These are phyloP conservation scores for Idaea aversata DNA, from an alignment of 2,888 invertebrate genomes.

Conservation along the genomic window DNA sequence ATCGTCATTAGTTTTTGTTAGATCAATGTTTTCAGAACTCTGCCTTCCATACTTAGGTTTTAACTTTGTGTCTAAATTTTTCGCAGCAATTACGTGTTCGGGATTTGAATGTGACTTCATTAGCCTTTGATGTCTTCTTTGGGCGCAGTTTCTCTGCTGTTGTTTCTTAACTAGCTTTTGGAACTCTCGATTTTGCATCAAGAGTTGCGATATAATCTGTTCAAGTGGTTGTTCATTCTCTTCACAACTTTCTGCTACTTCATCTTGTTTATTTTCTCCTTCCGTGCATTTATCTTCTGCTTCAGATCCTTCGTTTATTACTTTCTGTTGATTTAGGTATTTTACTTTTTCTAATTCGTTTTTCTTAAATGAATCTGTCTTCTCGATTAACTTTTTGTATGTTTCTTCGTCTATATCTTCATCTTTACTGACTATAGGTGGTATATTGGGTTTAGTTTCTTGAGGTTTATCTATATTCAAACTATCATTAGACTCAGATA, in stretches of 20 bases:
- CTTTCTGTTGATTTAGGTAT: constrained; percentile 73
- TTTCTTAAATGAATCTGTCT: constrained; percentile 78
- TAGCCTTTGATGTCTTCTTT: constrained; percentile 77
- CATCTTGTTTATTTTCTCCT: constrained; percentile 36
- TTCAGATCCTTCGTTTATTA: constrained; percentile 70
- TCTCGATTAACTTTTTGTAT: constrained; percentile 71
- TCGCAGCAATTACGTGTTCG: constrained; percentile 71
- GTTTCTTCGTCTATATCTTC: constrained; percentile 74
- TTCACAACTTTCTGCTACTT: constrained; percentile 54
- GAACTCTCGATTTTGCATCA: constrained; percentile 91
- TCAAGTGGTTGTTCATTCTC: constrained; percentile 82
- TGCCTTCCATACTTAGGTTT: constrained; percentile 65
- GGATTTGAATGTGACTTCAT: constrained; percentile 77
- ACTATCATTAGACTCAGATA: constrained; percentile 84
- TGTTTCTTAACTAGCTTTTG: constrained; percentile 89
- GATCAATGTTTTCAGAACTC: constrained; percentile 58
- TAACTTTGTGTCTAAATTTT: constrained; percentile 51
- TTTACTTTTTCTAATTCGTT: constrained; percentile 75
- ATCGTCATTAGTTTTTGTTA: constrained; percentile 24
- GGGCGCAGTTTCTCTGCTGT: constrained; percentile 78
- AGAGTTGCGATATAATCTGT: constrained; percentile 89
- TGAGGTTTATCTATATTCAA: constrained; percentile 67
- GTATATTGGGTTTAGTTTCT: constrained; percentile 38
- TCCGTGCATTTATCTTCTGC: constrained; percentile 56
- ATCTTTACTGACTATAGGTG: constrained; percentile 63